phyloP scores from a whole-genome alignment of 2,888 invertebrate species.

The Drosophila anomelani region DNA sequence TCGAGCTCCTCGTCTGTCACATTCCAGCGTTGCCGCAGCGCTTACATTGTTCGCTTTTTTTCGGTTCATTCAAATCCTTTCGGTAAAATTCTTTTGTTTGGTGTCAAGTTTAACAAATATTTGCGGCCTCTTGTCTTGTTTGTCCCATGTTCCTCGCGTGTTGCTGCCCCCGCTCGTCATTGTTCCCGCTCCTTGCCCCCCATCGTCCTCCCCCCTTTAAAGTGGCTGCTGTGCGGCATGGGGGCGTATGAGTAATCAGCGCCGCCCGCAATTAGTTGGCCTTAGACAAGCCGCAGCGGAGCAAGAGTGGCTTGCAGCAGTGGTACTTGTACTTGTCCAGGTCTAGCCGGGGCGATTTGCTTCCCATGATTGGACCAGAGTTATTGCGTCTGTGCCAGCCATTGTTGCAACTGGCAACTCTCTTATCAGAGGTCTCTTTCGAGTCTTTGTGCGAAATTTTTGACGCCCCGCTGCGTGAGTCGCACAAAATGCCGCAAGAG shows the following conservation, averaged over 20 bases:
- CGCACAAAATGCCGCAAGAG: constrained; percentile 56
- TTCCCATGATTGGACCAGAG: constrained; percentile 33
- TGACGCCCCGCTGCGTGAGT: constrained; percentile 68
- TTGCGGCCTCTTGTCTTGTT: constrained; percentile 74
- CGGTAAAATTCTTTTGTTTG: constrained; percentile 83
- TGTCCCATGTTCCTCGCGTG: constrained; percentile 65
- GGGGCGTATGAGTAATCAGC: constrained; percentile 76
- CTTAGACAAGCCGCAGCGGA: constrained; percentile 51
- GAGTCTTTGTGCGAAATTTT: constrained; percentile 68
- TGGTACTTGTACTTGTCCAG: not conserved
- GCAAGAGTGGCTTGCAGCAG: constrained; percentile 20
- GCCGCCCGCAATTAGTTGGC: constrained; percentile 67
- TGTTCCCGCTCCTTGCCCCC: constrained; percentile 24
- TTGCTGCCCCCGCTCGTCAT: constrained; percentile 58
- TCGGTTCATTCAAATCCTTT: constrained; percentile 77
- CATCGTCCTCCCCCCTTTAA: constrained; percentile 4
- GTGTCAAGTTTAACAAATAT: constrained; percentile 83
- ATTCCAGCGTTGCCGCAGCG: constrained; percentile 58
- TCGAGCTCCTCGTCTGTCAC: constrained; percentile 33
- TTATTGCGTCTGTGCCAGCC: constrained; percentile 26
- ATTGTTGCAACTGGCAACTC: constrained; percentile 36
- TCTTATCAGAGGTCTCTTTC: constrained; percentile 57
- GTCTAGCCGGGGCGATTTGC: constrained; percentile 31
- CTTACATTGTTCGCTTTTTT: constrained; percentile 72
- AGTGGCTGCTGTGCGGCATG: constrained; percentile 44